A percentile compares a stretch with the other conserved stretches of the same genome.
Evolutionary conservation across 2,797 vertebrate genomes (phyloP).

Genomic region (Amniataba percoides): DNA sequence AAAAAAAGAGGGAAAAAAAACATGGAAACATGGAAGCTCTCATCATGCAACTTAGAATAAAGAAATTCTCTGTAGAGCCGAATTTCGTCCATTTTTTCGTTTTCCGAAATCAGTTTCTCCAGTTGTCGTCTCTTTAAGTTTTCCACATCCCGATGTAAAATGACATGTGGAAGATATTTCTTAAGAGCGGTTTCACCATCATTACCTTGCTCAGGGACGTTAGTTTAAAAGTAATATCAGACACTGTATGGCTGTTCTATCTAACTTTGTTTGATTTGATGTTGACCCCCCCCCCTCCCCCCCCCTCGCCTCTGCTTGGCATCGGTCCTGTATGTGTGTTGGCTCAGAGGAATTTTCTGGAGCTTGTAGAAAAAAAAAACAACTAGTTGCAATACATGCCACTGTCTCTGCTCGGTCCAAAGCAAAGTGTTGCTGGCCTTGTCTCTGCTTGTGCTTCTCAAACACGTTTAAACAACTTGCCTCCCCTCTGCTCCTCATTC

Average conservation of each 20-base stretch:
- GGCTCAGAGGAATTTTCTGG: conserved; percentile 43
- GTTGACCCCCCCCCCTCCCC: conserved; percentile 31
- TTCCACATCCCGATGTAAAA: conserved; percentile 18
- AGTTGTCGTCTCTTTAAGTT: conserved; percentile 5
- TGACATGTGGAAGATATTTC: neutral
- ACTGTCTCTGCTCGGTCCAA: conserved; percentile 29
- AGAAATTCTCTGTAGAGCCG: conserved; percentile 7
- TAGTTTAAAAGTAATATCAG: conserved; percentile 23
- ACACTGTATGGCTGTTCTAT: conserved; percentile 22
- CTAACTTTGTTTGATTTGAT: conserved; percentile 49
- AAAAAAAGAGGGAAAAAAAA: neutral
- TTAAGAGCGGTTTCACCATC: conserved; percentile 6
- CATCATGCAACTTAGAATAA: conserved; percentile 14
- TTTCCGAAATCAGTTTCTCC: conserved; percentile 26
- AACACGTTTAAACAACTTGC: conserved; percentile 61
- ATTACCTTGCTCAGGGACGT: conserved; percentile 27
- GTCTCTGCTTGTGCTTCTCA: conserved; percentile 49
- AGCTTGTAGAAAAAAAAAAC: conserved; percentile 31
- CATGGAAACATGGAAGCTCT: conserved; percentile 5
- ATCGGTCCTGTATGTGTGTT: conserved; percentile 40
- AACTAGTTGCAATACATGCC: conserved; percentile 32
- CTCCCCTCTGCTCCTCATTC: conserved; percentile 47
- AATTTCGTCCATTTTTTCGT: conserved; percentile 5
- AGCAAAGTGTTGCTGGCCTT: conserved; percentile 33
- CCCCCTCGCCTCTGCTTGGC: conserved; percentile 47